Evolutionary conservation across 2,888 invertebrate genomes (phyloP).

Genomic region (Mythimna albipuncta): DNA sequence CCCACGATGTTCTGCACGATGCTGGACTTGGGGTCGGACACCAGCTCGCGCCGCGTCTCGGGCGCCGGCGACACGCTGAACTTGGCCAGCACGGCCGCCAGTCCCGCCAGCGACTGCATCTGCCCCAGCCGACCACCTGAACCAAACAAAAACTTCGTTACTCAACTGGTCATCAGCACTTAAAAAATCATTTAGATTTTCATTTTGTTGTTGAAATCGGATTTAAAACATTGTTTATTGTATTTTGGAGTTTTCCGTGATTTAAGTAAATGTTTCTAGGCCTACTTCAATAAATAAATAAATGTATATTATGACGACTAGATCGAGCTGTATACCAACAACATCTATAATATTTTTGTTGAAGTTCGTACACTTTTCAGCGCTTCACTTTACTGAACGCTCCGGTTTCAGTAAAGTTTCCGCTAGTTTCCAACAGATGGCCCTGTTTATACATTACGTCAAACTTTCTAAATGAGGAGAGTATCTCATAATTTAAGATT

Average conservation of each 20-base stretch:
- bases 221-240: not conserved
- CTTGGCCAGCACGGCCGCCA: constrained; percentile 78
- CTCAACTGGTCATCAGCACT: not conserved
- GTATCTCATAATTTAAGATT: not conserved
- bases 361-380: not conserved
- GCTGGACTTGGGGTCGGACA: constrained; percentile 71
- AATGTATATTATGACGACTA: not conserved
- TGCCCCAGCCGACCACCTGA: constrained; percentile 80
- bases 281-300: too few species aligned
- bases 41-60: constrained; percentile 65
- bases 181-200: constrained; percentile 2
- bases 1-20: constrained; percentile 76
- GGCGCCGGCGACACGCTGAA: constrained; percentile 77
- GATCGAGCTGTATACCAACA: not conserved
- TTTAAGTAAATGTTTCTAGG: not conserved
- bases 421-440: constrained; percentile 27
- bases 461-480: not conserved
- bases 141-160: constrained; percentile 27
- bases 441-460: constrained; percentile 12
- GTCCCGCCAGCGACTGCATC: constrained; percentile 83
- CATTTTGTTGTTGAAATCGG: not conserved
- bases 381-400: not conserved
- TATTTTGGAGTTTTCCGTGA: not conserved
- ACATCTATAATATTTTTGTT: constrained; percentile 8
- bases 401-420: not conserved